These are phyloP conservation scores for Acrossocheilus wenchowensis DNA, from an alignment of 2,797 vertebrate genomes.

Conservation along the genomic window DNA sequence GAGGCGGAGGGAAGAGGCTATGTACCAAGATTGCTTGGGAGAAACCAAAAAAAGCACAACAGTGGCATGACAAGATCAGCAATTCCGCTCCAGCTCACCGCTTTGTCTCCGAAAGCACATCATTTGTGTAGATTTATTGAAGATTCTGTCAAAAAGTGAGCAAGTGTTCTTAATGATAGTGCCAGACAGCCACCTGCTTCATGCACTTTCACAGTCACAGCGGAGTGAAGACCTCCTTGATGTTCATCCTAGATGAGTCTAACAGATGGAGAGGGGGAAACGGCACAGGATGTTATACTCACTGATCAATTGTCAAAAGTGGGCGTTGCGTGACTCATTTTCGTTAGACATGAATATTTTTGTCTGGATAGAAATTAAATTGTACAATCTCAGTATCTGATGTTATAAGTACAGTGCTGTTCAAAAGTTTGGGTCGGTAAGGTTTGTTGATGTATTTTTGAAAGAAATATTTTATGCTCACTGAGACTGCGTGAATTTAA, in stretches of 20 bases:
- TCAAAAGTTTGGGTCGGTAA: neutral
- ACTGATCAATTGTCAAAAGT: slow-evolving; percentile 54
- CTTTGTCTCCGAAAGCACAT: slow-evolving; percentile 4
- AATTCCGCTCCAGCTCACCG: neutral
- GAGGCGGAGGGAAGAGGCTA: slow-evolving; percentile 50
- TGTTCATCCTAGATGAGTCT: slow-evolving; percentile 49
- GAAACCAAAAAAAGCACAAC: slow-evolving; percentile 27
- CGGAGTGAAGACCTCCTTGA: slow-evolving; percentile 37
- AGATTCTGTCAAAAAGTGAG: slow-evolving; percentile 29
- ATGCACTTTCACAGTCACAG: slow-evolving; percentile 35
- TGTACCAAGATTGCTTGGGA: slow-evolving; percentile 39
- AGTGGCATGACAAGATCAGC: slow-evolving; percentile 1
- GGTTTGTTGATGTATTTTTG: neutral
- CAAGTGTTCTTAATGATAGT: slow-evolving; percentile 35
- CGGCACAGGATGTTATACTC: slow-evolving; percentile 53
- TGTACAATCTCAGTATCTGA: neutral
- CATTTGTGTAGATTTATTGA: slow-evolving; percentile 16
- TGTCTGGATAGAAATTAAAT: slow-evolving; percentile 1
- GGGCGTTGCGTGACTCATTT: slow-evolving; percentile 30
- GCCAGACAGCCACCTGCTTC: slow-evolving; percentile 52
- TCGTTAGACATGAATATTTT: slow-evolving; percentile 33
- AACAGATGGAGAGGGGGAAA: slow-evolving; percentile 35
- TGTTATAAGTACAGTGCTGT: neutral
- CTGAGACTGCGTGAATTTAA: neutral
- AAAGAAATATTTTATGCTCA: neutral